Percentiles rank a stretch among this genome's conserved stretches.
phyloP scores from a whole-genome alignment of 2,113 vertebrate genomes.

The Clinocottus analis region DNA sequence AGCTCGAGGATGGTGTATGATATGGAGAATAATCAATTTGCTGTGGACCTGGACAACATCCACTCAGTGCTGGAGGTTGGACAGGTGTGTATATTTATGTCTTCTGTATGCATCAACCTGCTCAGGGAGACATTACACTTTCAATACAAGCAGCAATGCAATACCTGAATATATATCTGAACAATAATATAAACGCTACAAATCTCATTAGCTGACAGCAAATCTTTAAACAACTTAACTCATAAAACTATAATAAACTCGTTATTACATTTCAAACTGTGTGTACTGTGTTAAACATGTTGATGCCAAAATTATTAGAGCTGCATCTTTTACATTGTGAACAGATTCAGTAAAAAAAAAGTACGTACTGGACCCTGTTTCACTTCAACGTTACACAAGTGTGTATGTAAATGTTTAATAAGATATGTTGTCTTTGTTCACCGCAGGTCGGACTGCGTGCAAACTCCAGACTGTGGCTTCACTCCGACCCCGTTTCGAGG shows the following conservation, averaged over 20 bases:
- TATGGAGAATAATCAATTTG: constrained; percentile 78
- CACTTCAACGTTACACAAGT: not conserved
- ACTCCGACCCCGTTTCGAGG: constrained; percentile 91
- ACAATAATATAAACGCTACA: not conserved
- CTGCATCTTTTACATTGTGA: not conserved
- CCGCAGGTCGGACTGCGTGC: constrained; percentile 86
- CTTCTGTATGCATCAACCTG: not conserved
- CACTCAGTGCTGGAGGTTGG: constrained; percentile 84
- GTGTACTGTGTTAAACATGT: not conserved
- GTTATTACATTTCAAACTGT: not conserved
- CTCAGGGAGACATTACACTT: not conserved
- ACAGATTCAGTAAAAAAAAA: not conserved
- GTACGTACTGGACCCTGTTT: not conserved
- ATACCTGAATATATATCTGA: not conserved
- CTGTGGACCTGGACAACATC: constrained; percentile 81
- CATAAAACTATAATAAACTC: not conserved
- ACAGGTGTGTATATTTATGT: constrained; percentile 71
- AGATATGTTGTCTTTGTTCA: not conserved
- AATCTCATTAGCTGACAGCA: not conserved
- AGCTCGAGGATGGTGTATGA: constrained; percentile 92
- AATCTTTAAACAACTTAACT: not conserved
- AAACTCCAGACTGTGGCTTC: constrained; percentile 86
- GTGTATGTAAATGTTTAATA: not conserved
- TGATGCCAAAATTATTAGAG: not conserved
- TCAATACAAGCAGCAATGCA: not conserved